Base-by-base conservation (phyloP, 2,888 invertebrate species). In the Camponotus fellah region DNA sequence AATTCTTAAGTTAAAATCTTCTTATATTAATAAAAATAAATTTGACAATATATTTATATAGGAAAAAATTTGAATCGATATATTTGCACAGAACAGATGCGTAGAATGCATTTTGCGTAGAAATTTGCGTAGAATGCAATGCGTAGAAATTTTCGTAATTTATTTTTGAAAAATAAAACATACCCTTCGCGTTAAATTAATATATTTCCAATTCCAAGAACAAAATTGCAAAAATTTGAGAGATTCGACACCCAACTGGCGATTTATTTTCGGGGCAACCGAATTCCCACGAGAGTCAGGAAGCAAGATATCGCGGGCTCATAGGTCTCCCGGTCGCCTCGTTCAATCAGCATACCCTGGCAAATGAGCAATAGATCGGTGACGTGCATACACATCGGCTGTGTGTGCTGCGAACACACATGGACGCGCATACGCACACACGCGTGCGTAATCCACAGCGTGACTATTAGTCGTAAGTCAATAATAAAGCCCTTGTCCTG, bases 381-480 rank as follows among this genome's bases (percentile, higher is more conserved):
- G 83, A 85, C 75, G 75, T 82, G 69, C 62, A 58, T 12, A 69
- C 58, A 77, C 43, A 43, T 32, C 64, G 81, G 49, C 82, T 17
- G 43, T 74, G 34, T 74, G 58, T 9, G 21, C 74, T 26, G 43
- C 32, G 58, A 26, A 72, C 71, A 69, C 40, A 81, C 32, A 64
- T 26, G 72, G 69, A 69, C 84, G 46, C 72, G 76, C 49, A 43
- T 82, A 86, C 83, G 86, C 80, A 76, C 83, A 86, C 83, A 81
- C 88, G 74, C 86, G 69, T 82, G 87, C 86, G 90, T 91, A 92
- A 91, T 93, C 91, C 90, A 89, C 92, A 92, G 91, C 92, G 92
- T 92, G 94, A 94, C 93, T 93, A 94, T 94, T 93, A 93, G 93
- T 92, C 91, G 93, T 93, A 92, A 94, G 94, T 94, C 94, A 94